phyloP scores from a whole-genome alignment of 2,888 invertebrate genomes.

The Chrysolina americana region DNA sequence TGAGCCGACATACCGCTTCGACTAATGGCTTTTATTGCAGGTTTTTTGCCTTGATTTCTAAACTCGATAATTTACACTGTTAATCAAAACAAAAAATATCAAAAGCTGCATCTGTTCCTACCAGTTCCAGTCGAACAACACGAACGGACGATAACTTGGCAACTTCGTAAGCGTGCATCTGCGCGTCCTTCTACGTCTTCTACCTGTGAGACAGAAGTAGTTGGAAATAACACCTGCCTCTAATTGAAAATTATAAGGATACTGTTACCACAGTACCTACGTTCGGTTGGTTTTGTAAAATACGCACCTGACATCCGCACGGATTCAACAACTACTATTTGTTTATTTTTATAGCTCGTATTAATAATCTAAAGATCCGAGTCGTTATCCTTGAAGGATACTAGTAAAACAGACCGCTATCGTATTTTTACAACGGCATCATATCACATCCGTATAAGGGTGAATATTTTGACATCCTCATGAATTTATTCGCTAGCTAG shows the following conservation, averaged over 20 bases:
- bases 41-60: not conserved
- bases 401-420: not conserved
- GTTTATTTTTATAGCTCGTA: not conserved
- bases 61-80: not conserved
- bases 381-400: not conserved
- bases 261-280: conserved; percentile 33
- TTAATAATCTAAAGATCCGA: not conserved
- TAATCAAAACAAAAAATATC: not conserved
- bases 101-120: not conserved
- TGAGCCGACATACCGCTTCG: not conserved
- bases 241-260: conserved; percentile 46
- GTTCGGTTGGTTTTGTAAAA: conserved; percentile 35
- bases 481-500: too few relatives aligned
- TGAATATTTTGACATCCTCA: too few relatives aligned
- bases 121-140: conserved; percentile 11
- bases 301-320: conserved; percentile 32
- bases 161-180: conserved; percentile 35
- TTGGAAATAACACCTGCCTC: conserved; percentile 42
- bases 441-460: too few relatives aligned
- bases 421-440: not conserved
- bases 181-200: conserved; percentile 35
- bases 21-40: not conserved
- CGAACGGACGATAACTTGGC: conserved; percentile 15
- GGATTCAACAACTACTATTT: conserved; percentile 2
- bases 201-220: conserved; percentile 42